Evolutionary conservation across 2,888 invertebrate genomes (phyloP), one percentile per base, ranked within the genome.

Genomic region (Lagria hirta): DNA sequence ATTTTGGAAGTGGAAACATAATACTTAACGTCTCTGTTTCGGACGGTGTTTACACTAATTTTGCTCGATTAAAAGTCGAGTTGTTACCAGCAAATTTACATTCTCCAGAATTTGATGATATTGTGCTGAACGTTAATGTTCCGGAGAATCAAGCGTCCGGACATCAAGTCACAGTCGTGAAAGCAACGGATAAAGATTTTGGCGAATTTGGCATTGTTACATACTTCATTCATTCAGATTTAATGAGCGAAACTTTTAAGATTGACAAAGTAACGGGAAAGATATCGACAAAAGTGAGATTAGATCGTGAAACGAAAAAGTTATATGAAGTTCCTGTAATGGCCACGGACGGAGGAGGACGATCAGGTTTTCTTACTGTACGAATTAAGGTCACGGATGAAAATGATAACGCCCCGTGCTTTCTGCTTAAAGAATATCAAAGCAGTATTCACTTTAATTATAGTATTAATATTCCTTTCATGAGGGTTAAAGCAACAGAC

Each of bases 1-100:
- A 84, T 62, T 83, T 85, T 56, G 80, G 82, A 3, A 77, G 80
- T 33, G 73, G 77, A 35, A 48, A 49, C 13, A 82, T 83, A 61
- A 73, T 82, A 45, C 77, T 97, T 44, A 97, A 97, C 75, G 85
- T 97, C 17, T 95, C 95, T 1, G 96, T 93, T 21, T 90, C 91
- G 38, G 97, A 98, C 75, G 96, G 96, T 17, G 91, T 96, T 20
- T 95, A 93, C 73, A 93, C 92, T 4, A 88, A 84, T 52, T 95
- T 88, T 72, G 84, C 92, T 1, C 76, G 89, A 52, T 79, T 90
- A 8, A 87, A 87, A 73, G 84, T 91, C 30, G 80, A 86, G 60
- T 78, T 86, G 49, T 73, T 87, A 43, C 83, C 90, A 4, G 84
- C 87, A 48, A 95, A 95, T 74, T 76, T 79, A 54, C 80, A 84